Conservation (phyloP, 1,140 invertebrate species). For the Pararge aegeria region DNA sequence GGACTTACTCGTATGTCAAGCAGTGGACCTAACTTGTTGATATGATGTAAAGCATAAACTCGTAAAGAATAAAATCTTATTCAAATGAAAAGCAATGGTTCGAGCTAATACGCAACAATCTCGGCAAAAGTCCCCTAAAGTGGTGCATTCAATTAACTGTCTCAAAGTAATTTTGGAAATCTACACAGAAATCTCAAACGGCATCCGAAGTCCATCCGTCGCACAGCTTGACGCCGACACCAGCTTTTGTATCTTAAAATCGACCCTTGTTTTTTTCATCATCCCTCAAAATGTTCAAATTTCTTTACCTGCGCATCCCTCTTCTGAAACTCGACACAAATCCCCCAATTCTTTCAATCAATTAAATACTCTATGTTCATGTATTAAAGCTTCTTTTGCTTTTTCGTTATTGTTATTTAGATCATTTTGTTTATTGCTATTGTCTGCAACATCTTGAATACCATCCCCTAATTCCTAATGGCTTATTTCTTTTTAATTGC, state of each 20-base stretch:
- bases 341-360: not conserved
- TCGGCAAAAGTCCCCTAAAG: constrained; percentile 41
- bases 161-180: constrained; percentile 59
- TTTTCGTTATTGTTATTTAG: constrained; percentile 28
- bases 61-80: no score
- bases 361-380: constrained; percentile 34
- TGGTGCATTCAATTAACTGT: constrained; percentile 73
- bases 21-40: no score
- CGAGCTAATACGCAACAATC: constrained; percentile 27
- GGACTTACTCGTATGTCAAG: no score
- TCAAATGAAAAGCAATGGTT: no score
- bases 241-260: constrained; percentile 68
- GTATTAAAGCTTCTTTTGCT: constrained; percentile 25
- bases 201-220: constrained; percentile 71
- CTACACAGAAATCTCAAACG: constrained; percentile 65
- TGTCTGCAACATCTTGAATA: constrained; percentile 70
- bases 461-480: constrained; percentile 68
- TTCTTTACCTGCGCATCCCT: constrained; percentile 72
- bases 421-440: constrained; percentile 28
- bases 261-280: constrained; percentile 75
- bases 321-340: constrained; percentile 19
- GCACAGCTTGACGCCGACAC: constrained; percentile 72
- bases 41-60: no score
- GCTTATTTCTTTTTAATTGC: constrained; percentile 51
- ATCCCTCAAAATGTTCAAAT: constrained; percentile 76